Conservation (phyloP, 2,888 invertebrate genomes). For the Eupithecia abbreviata region DNA sequence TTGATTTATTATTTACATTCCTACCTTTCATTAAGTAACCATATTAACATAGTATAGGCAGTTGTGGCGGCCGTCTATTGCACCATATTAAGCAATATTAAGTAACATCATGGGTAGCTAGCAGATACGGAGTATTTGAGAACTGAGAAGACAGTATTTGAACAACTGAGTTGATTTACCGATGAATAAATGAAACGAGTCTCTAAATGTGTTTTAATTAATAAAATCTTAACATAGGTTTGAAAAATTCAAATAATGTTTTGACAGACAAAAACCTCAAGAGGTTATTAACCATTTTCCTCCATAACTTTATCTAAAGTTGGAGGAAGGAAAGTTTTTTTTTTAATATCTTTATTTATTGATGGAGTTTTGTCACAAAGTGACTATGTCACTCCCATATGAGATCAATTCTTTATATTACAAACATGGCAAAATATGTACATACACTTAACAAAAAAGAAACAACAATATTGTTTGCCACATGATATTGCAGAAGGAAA, state of each 20-base stretch:
- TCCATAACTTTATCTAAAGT: neutral
- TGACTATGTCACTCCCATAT: no score
- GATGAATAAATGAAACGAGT: neutral
- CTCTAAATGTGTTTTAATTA: neutral
- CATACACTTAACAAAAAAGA: no score
- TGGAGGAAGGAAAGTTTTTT: no score
- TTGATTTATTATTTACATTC: neutral
- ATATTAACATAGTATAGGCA: no score
- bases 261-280: neutral
- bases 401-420: no score
- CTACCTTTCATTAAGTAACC: neutral
- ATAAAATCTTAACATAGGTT: neutral
- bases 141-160: neutral
- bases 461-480: no score
- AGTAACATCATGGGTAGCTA: neutral
- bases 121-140: neutral
- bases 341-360: no score
- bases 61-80: neutral
- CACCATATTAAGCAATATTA: constrained; percentile 17
- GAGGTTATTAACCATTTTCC: neutral
- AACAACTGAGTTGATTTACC: neutral
- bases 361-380: no score
- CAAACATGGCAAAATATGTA: no score
- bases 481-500: no score
- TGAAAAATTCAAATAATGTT: neutral